A percentile compares a stretch with the other conserved stretches of the same genome.
phyloP scores from a whole-genome alignment of 2,113 vertebrate species.

The Genyomyrus donnyi region DNA sequence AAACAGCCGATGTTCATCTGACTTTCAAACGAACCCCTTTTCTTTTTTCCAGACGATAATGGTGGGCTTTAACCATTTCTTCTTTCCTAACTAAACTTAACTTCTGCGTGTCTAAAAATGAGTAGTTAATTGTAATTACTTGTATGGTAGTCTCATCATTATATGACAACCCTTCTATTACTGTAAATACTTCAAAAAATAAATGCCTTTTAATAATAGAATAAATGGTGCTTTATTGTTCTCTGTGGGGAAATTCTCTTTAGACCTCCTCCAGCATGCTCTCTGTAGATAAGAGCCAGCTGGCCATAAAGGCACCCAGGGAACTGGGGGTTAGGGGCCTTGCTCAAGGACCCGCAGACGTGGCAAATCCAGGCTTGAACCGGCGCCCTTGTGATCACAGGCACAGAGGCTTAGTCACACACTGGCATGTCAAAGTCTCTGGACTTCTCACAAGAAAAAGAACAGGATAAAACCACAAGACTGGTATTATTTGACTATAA shows the following conservation, averaged over 20 bases:
- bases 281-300: no score
- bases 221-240: no score
- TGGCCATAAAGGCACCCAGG: no score
- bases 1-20: background rate
- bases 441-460: background rate
- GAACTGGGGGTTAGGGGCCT: no score
- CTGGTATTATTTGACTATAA: background rate
- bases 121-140: background rate
- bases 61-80: background rate
- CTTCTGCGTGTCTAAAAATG: background rate
- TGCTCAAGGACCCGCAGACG: no score
- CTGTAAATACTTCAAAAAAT: background rate
- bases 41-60: background rate
- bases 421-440: background rate
- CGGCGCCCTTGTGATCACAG: no score
- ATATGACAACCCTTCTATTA: background rate
- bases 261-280: no score
- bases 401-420: background rate
- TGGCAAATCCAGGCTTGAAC: no score
- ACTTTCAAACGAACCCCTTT: background rate
- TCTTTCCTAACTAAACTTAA: background rate
- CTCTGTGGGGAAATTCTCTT: background rate
- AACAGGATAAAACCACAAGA: background rate
- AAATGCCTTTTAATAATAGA: background rate
- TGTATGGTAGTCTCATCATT: background rate